phyloP scores from a whole-genome alignment of 1,140 invertebrate genomes.

The Drosophila tropicalis region DNA sequence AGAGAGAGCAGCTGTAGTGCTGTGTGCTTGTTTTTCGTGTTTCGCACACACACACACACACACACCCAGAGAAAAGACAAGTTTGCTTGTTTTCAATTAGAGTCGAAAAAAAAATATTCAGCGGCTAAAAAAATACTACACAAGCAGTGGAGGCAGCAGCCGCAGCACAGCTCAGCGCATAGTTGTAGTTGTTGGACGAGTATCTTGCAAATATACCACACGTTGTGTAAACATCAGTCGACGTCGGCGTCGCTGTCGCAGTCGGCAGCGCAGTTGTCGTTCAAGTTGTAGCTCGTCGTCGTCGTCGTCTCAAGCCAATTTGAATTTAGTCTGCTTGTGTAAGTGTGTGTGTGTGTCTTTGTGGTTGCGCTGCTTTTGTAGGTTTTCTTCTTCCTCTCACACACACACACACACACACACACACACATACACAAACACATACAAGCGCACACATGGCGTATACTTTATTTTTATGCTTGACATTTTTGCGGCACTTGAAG shows the following conservation, averaged over 20 bases:
- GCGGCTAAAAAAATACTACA: constrained; percentile 57
- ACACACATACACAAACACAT: constrained; percentile 28
- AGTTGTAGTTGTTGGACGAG: constrained; percentile 44
- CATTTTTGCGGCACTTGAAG: constrained; percentile 77
- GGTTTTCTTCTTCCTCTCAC: constrained; percentile 57
- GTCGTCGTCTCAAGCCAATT: constrained; percentile 43
- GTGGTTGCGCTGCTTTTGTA: constrained; percentile 47
- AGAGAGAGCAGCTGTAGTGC: constrained; percentile 69
- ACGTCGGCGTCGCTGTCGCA: constrained; percentile 36
- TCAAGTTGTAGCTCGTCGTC: constrained; percentile 5
- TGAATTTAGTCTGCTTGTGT: constrained; percentile 36
- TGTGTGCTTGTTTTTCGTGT: constrained; percentile 68
- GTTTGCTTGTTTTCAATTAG: constrained; percentile 80
- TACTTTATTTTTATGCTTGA: constrained; percentile 78
- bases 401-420: constrained; percentile 27
- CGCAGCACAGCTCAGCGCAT: constrained; percentile 28
- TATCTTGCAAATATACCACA: constrained; percentile 69
- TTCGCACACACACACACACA: constrained; percentile 45
- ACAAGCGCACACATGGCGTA: constrained; percentile 41
- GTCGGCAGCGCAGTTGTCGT: constrained; percentile 11
- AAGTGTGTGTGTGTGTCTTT: constrained; percentile 5
- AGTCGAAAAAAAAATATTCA: constrained; percentile 56
- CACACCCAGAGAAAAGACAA: constrained; percentile 31
- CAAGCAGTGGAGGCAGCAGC: constrained; percentile 39
- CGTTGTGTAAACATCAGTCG: constrained; percentile 75